phyloP scores from a whole-genome alignment of 2,888 invertebrate species.

The Apodemia hepburni region DNA sequence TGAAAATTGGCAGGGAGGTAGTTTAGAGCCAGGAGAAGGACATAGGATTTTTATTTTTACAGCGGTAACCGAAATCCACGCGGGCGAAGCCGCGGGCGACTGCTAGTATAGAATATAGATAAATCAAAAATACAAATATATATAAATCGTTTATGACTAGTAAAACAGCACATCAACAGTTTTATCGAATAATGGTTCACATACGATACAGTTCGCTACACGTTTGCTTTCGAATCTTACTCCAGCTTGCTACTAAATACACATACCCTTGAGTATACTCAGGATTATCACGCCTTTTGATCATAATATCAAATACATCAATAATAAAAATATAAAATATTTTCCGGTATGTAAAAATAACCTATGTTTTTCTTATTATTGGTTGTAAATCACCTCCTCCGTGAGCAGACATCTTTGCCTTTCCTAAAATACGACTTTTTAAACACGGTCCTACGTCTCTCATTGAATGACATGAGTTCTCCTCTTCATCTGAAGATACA shows the following conservation, averaged over 20 bases:
- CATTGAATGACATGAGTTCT: constrained; percentile 47
- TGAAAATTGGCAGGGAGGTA: too few relatives aligned
- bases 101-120: constrained; percentile 38
- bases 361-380: constrained; percentile 59
- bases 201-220: constrained; percentile 46
- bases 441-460: constrained; percentile 57
- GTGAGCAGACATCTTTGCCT: constrained; percentile 62
- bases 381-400: constrained; percentile 69
- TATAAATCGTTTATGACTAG: constrained; percentile 76
- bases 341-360: background rate
- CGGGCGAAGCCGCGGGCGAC: too few relatives aligned
- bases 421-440: constrained; percentile 51
- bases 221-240: constrained; percentile 51
- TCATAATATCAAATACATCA: background rate
- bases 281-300: background rate
- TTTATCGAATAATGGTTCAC: constrained; percentile 39
- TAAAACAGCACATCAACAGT: constrained; percentile 61
- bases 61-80: too few relatives aligned
- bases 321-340: background rate
- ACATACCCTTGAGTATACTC: background rate
- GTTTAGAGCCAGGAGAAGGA: too few relatives aligned
- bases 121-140: constrained; percentile 63
- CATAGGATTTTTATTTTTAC: too few relatives aligned
- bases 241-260: constrained; percentile 12
- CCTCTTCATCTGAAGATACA: constrained; percentile 67